These are phyloP conservation scores for Ameiurus melas DNA, from an alignment of 2,113 vertebrate species.

Conservation along the genomic window DNA sequence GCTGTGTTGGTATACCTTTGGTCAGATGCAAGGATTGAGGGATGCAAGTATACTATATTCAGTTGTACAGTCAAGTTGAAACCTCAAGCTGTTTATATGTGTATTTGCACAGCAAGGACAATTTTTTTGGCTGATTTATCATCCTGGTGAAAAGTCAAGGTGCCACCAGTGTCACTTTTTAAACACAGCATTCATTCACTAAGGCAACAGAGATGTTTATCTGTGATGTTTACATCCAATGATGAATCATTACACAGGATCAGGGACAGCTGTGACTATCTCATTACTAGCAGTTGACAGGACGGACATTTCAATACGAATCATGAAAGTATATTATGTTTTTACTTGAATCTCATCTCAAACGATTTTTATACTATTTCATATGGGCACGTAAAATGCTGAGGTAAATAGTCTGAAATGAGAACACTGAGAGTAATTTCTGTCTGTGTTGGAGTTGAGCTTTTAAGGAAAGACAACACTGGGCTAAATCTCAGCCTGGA, in stretches of 20 bases:
- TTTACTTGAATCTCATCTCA: slow-evolving; percentile 38
- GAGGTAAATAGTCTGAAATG: slow-evolving; percentile 11
- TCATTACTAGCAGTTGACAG: neutral
- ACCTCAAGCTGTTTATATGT: slow-evolving; percentile 36
- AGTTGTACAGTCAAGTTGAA: slow-evolving; percentile 48
- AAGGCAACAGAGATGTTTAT: slow-evolving; percentile 21
- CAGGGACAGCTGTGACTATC: neutral
- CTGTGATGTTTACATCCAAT: neutral
- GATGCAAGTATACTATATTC: slow-evolving; percentile 42
- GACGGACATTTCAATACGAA: neutral
- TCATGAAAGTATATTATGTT: neutral
- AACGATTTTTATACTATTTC: neutral
- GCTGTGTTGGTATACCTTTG: neutral
- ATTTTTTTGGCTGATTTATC: slow-evolving; percentile 14
- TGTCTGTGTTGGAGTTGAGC: slow-evolving; percentile 46
- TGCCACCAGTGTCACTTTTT: slow-evolving; percentile 67
- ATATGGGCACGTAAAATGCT: neutral
- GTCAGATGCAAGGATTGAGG: slow-evolving; percentile 32
- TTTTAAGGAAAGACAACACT: neutral
- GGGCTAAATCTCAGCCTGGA: neutral
- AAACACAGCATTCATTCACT: slow-evolving; percentile 38
- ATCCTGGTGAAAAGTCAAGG: slow-evolving; percentile 63
- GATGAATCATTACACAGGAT: neutral
- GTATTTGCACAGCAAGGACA: slow-evolving; percentile 18
- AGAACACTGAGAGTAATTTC: slow-evolving; percentile 51